Evolutionary conservation across 2,113 vertebrate species (phyloP).

Genomic region (Calypte anna): DNA sequence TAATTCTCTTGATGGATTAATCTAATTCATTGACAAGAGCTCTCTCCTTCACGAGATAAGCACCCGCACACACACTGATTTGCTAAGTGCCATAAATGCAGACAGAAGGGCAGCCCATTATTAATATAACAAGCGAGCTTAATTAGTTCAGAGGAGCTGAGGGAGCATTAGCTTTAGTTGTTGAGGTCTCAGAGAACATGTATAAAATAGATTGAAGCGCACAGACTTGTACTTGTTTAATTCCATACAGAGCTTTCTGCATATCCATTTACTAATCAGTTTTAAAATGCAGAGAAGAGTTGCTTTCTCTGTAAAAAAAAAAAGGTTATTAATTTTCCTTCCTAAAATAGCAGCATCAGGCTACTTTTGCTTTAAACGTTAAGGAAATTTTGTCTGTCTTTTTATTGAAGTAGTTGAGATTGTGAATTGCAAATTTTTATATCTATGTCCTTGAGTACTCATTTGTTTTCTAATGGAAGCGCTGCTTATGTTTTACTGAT

Average conservation of each 20-base stretch:
- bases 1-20: constrained; percentile 59
- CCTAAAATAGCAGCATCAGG: constrained; percentile 26
- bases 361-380: background rate
- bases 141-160: constrained; percentile 57
- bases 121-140: constrained; percentile 44
- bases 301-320: constrained; percentile 24
- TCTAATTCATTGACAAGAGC: constrained; percentile 59
- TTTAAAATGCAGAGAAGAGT: constrained; percentile 28
- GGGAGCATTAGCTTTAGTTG: constrained; percentile 49
- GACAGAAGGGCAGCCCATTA: constrained; percentile 34
- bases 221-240: constrained; percentile 15
- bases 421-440: constrained; percentile 3
- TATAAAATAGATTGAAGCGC: constrained; percentile 43
- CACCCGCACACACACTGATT: constrained; percentile 34
- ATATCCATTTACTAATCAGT: constrained; percentile 30
- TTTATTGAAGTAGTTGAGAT: background rate
- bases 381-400: background rate
- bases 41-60: constrained; percentile 29
- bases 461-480: background rate
- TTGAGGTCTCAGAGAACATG: constrained; percentile 31
- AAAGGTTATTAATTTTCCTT: constrained; percentile 15
- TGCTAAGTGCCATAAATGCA: constrained; percentile 60
- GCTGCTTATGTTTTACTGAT: background rate
- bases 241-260: constrained; percentile 14
- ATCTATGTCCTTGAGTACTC: background rate